phyloP scores from a whole-genome alignment of 1,140 invertebrate genomes.

The Ips nitidus region DNA sequence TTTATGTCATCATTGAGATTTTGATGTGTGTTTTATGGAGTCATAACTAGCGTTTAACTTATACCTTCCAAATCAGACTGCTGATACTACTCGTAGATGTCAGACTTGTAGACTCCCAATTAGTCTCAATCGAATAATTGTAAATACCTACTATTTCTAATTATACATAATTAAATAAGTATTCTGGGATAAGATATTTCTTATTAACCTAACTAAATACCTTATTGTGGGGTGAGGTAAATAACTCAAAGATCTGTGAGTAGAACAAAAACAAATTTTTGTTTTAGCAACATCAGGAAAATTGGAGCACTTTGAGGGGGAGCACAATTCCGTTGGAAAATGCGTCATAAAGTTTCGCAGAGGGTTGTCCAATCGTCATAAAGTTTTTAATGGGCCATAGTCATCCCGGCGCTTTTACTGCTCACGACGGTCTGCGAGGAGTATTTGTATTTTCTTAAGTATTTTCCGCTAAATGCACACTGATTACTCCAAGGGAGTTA shows the following conservation, averaged over 20 bases:
- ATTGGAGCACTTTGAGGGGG: conserved; percentile 25
- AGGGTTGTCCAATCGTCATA: conserved; percentile 40
- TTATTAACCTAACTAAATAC: too few species aligned
- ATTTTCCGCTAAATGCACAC: conserved; percentile 36
- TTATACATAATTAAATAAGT: too few species aligned
- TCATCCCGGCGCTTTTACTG: conserved; percentile 37
- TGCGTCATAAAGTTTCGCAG: conserved; percentile 29
- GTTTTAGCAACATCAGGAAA: too few species aligned
- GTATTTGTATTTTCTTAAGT: conserved; percentile 37
- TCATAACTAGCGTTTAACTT: conserved; percentile 25
- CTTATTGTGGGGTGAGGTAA: too few species aligned
- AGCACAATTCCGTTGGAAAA: conserved; percentile 36
- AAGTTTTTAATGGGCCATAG: conserved; percentile 37
- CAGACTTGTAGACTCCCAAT: too few species aligned
- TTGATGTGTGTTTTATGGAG: conserved; percentile 21
- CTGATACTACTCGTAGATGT: too few species aligned
- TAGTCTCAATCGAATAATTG: too few species aligned
- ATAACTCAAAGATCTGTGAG: too few species aligned
- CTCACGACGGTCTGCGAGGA: conserved; percentile 27
- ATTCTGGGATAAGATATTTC: too few species aligned
- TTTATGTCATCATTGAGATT: conserved; percentile 27
- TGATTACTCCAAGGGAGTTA: conserved; percentile 27
- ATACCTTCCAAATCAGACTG: conserved; percentile 12
- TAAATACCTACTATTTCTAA: too few species aligned
- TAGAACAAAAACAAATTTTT: too few species aligned